Evolutionary conservation across 2,888 invertebrate genomes (phyloP).

Genomic region (Sesamia inferens): DNA sequence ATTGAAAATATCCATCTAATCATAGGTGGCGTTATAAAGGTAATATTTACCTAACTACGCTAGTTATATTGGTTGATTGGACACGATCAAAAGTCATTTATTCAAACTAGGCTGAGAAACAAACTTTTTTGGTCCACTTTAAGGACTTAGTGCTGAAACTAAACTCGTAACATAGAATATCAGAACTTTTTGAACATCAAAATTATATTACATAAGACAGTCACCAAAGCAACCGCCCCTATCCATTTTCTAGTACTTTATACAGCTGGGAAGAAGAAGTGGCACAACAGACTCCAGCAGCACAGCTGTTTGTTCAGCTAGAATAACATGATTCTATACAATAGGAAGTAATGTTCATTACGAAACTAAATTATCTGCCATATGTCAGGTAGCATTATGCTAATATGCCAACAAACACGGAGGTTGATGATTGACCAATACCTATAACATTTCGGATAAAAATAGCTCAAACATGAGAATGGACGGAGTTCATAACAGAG

Average conservation of each 20-base stretch:
- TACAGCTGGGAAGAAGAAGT: neutral
- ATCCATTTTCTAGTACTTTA: neutral
- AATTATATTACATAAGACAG: neutral
- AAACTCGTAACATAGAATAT: neutral
- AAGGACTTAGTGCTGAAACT: no score
- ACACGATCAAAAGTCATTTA: neutral
- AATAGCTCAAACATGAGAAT: conserved; percentile 9
- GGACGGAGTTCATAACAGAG: conserved; percentile 24
- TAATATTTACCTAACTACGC: conserved; percentile 3
- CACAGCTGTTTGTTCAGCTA: neutral
- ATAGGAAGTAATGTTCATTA: neutral
- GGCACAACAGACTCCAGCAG: neutral
- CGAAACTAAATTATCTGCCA: neutral
- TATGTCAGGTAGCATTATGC: no score
- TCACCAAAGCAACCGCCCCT: neutral
- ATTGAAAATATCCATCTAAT: conserved; percentile 13
- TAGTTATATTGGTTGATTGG: neutral
- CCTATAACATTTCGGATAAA: conserved; percentile 13
- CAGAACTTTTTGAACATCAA: neutral
- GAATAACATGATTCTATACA: neutral
- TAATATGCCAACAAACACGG: neutral
- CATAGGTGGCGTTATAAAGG: conserved; percentile 1
- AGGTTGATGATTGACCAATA: conserved; percentile 7
- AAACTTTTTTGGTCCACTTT: no score
- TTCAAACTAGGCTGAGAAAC: no score